Evolutionary conservation across 1,140 invertebrate genomes (phyloP).

Genomic region (Bombus breviceps): DNA sequence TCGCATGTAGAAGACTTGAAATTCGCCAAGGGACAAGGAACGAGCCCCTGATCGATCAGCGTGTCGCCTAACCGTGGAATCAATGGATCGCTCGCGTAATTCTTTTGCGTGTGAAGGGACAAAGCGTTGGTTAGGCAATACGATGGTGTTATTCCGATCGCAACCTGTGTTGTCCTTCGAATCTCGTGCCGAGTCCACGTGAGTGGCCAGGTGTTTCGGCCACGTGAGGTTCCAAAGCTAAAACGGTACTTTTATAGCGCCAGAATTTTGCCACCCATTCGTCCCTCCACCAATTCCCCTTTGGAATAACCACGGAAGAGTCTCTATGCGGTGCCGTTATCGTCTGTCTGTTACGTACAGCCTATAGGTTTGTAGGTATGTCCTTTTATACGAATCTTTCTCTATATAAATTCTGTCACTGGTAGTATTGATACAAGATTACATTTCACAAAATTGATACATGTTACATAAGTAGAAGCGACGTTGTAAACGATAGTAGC

Average conservation of each 20-base stretch:
- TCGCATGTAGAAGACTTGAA: not conserved
- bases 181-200: conserved; percentile 69
- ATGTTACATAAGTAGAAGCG: too few relatives aligned
- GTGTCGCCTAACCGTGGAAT: not conserved
- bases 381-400: not conserved
- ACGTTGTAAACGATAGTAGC: too few relatives aligned
- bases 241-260: conserved; percentile 24
- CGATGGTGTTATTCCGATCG: conserved; percentile 1
- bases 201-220: conserved; percentile 61
- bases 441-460: too few relatives aligned
- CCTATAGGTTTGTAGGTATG: too few relatives aligned
- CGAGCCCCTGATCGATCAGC: not conserved
- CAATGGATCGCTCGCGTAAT: not conserved
- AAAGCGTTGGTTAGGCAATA: conserved; percentile 4
- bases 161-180: conserved; percentile 26
- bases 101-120: not conserved
- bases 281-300: not conserved
- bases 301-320: not conserved
- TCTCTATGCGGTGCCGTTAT: not conserved
- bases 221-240: conserved; percentile 59
- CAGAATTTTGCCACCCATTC: conserved; percentile 7
- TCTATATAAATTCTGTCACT: not conserved
- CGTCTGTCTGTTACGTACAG: not conserved
- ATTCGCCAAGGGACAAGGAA: too few relatives aligned
- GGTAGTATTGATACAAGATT: too few relatives aligned